A percentile compares a stretch with the other conserved stretches of the same genome.
These are phyloP conservation scores for Thunnus maccoyii DNA, from an alignment of 2,113 vertebrate species.

Conservation along the genomic window DNA sequence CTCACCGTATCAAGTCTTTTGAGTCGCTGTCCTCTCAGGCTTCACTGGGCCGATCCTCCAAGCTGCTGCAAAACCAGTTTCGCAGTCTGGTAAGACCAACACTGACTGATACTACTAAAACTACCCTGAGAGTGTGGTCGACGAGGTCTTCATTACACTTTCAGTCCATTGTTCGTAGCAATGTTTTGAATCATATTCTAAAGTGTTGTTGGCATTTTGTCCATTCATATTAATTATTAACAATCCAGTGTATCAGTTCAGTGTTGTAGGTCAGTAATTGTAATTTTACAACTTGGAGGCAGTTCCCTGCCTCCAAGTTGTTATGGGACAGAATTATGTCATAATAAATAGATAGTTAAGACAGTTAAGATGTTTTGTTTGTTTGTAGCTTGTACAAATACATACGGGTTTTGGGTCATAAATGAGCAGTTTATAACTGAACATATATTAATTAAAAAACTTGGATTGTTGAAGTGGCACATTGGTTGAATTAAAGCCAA, in stretches of 20 bases:
- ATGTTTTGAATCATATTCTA: too few species aligned
- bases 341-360: neutral
- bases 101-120: neutral
- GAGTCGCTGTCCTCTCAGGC: conserved; percentile 95
- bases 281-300: neutral
- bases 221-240: neutral
- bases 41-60: conserved; percentile 91
- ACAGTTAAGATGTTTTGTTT: too few species aligned
- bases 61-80: conserved; percentile 96
- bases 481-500: too few species aligned
- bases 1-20: conserved; percentile 96
- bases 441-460: too few species aligned
- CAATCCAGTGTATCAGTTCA: neutral
- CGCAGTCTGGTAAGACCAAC: conserved; percentile 93
- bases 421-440: too few species aligned
- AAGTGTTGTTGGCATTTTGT: neutral
- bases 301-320: neutral
- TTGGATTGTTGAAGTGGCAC: too few species aligned
- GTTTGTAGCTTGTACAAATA: too few species aligned
- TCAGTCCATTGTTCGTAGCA: too few species aligned
- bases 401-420: too few species aligned
- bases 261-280: neutral
- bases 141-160: too few species aligned
- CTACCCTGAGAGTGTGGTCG: too few species aligned
- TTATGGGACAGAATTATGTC: neutral